phyloP scores from a whole-genome alignment of 2,113 vertebrate species.

The Lepus americanus region DNA sequence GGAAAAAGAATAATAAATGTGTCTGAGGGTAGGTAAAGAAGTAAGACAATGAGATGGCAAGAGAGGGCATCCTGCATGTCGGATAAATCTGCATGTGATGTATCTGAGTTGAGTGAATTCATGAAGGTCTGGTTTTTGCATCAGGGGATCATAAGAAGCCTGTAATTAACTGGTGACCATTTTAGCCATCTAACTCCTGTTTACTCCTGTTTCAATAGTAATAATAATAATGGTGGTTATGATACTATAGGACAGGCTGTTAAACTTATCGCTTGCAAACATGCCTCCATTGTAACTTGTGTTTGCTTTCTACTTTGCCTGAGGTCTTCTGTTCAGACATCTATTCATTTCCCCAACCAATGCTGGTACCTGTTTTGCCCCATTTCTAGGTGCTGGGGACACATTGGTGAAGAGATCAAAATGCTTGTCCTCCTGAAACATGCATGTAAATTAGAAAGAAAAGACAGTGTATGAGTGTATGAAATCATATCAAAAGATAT shows the following conservation, averaged over 20 bases:
- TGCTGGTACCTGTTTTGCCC: conserved; percentile 23
- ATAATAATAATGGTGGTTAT: background rate
- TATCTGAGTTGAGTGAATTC: background rate
- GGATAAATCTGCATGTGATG: background rate
- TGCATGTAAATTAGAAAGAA: background rate
- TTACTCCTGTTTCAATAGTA: conserved; percentile 23
- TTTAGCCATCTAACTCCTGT: background rate
- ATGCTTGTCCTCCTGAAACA: background rate
- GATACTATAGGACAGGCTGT: background rate
- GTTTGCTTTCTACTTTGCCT: conserved; percentile 10
- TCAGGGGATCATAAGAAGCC: background rate
- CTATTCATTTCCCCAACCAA: background rate
- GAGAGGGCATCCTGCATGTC: background rate
- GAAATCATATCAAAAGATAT: background rate
- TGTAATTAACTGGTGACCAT: background rate
- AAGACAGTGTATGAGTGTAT: background rate
- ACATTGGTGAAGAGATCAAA: background rate
- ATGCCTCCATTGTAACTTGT: background rate
- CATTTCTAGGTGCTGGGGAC: background rate
- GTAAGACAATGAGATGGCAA: background rate
- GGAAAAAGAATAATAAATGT: background rate
- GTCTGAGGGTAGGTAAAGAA: background rate
- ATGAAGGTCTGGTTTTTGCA: background rate
- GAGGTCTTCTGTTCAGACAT: background rate
- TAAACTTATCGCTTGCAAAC: background rate